Percentiles rank a stretch among this genome's conserved stretches.
Evolutionary conservation across 53 echinoderm and acorn worm genomes (phyloP).

Genomic region (Luidia sarsii): DNA sequence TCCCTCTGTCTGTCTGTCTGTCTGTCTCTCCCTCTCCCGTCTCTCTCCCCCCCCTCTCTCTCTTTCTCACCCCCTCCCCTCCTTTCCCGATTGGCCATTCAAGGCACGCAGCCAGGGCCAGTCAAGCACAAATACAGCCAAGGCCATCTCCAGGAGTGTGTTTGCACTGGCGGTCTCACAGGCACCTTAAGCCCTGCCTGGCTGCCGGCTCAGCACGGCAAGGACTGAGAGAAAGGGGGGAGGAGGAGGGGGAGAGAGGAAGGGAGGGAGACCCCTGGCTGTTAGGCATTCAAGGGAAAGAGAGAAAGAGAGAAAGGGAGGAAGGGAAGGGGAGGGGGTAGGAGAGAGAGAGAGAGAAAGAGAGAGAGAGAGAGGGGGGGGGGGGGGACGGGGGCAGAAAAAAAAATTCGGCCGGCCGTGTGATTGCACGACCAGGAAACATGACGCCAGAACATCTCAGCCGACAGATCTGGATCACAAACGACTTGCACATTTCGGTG

Average conservation of each 20-base stretch:
- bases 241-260: too few species aligned
- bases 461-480: conserved; percentile 51
- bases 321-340: too few species aligned
- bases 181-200: conserved; percentile 25
- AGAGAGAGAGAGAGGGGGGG: too few species aligned
- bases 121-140: conserved; percentile 34
- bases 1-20: too few species aligned
- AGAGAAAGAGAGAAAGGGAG: too few species aligned
- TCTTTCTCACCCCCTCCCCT: neutral
- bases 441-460: conserved; percentile 46
- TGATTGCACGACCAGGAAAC: conserved; percentile 56
- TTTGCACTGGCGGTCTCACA: conserved; percentile 24
- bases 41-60: neutral
- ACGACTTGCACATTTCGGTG: conserved; percentile 36
- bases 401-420: conserved; percentile 48
- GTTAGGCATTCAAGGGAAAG: neutral
- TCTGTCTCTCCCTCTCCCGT: too few species aligned
- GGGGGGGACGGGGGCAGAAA: neutral
- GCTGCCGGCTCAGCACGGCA: neutral
- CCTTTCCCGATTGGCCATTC: conserved; percentile 1
- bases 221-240: neutral
- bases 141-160: conserved; percentile 46
- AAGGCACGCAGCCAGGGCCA: conserved; percentile 30
- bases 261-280: too few species aligned
- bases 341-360: too few species aligned